Base-by-base conservation (phyloP, 92 coral and sea anemone genomes). In the Epizoanthus scotinus region DNA sequence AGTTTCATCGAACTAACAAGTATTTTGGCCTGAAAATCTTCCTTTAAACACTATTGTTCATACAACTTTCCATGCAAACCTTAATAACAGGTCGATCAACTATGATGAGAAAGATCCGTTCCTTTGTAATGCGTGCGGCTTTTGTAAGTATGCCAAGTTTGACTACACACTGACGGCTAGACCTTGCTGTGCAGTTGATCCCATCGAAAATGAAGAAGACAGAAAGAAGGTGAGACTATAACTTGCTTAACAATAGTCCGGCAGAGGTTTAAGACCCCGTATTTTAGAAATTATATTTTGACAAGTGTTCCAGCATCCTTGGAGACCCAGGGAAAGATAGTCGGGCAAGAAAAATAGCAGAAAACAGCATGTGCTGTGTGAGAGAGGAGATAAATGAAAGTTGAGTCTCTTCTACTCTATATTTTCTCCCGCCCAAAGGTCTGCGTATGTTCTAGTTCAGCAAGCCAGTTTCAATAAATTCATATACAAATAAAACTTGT, bases 91-190 rank as follows among this genome's bases (percentile, higher is more conserved):
- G 84, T 95, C 98, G 13, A 95, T 95, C 77, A 95, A 95, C 82
- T 95, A 95, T 84, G 99, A 95, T 44, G 99, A 95, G 73, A 90
- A 95, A 67, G 99, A 95, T 73, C 99, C 99, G 55, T 95, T 95
- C 73, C 83, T 95, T 55, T 95, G 99, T 78, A 95, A 95, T 73
- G 99, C 99, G 17, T 95, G 99, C 70, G 99, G 99, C 0, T 95
- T 95, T 70, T 95, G 99, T 84, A 95, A 95, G 87, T 95, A 95
- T 59, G 99, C 99, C 84, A 95, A 95, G 93, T 95, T 95, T 84
- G 99, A 95, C 90, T 88, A 93, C 88, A 95, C 90, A 9, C 87
- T 95, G 90, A 95, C 99, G 2, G 99, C 99, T 18, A 88, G 94
- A 50, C 91, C 99, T 7, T 95, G 99, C 77, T 95, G 99, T 91